A percentile compares a stretch with the other conserved stretches of the same genome.
Conservation (phyloP, 2,888 invertebrate genomes). For the Norana najaformis region DNA sequence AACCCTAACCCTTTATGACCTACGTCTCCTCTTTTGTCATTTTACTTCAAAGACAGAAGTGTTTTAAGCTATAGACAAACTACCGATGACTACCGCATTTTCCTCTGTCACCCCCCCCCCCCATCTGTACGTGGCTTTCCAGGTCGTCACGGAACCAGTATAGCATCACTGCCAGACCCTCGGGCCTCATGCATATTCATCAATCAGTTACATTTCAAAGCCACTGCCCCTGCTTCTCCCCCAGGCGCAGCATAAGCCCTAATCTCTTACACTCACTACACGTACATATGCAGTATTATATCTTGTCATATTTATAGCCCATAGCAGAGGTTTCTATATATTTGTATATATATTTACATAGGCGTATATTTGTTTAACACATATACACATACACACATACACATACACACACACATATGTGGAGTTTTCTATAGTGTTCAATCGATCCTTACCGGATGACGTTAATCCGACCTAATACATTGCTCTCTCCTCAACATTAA, state of each 20-base stretch:
- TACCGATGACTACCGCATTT: not conserved
- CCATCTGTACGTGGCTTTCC: not conserved
- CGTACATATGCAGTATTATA: not conserved
- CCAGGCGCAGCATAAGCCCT: not conserved
- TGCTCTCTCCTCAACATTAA: conserved; percentile 3
- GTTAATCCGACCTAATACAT: not conserved
- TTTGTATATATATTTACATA: no score
- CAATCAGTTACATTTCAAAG: not conserved
- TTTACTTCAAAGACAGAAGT: not conserved
- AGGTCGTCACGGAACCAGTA: conserved; percentile 6
- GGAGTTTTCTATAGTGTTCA: not conserved
- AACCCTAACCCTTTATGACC: no score
- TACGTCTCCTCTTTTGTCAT: not conserved
- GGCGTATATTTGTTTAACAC: no score
- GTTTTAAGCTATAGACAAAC: not conserved
- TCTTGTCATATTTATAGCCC: not conserved
- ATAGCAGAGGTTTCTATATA: not conserved
- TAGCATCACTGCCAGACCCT: not conserved
- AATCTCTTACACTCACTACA: conserved; percentile 4
- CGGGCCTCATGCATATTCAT: not conserved
- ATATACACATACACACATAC: no score
- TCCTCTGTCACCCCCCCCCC: not conserved
- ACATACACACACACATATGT: no score
- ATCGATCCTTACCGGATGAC: conserved; percentile 10
- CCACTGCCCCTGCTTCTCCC: not conserved